Evolutionary conservation across 1,140 invertebrate species (phyloP).

Genomic region (Asobara japonica): DNA sequence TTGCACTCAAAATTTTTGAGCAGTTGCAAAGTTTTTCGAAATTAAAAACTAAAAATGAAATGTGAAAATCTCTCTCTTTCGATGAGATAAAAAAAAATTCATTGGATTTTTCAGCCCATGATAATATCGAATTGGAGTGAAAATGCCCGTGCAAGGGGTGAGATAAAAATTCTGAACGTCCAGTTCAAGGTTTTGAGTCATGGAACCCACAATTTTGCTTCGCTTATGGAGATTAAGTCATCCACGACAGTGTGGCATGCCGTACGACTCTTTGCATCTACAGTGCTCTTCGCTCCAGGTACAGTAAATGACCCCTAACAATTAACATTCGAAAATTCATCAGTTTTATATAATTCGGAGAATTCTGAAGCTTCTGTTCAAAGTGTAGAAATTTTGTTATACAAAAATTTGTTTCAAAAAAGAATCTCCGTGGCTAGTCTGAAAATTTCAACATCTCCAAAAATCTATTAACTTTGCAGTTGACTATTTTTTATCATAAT

Average conservation of each 20-base stretch:
- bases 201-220: constrained; percentile 50
- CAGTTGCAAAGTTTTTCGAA: constrained; percentile 6
- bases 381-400: too few relatives aligned
- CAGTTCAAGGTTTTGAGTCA: constrained; percentile 48
- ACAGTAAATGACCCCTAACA: too few relatives aligned
- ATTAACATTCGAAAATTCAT: too few relatives aligned
- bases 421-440: too few relatives aligned
- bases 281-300: constrained; percentile 56
- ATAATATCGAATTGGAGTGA: constrained; percentile 43
- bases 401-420: too few relatives aligned
- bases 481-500: too few relatives aligned
- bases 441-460: too few relatives aligned
- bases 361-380: too few relatives aligned
- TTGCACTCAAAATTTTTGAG: not conserved
- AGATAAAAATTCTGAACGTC: constrained; percentile 47
- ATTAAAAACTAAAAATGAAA: too few relatives aligned
- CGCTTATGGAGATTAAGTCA: constrained; percentile 55
- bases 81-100: constrained; percentile 12
- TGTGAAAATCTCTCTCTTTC: too few relatives aligned
- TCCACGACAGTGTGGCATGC: constrained; percentile 52
- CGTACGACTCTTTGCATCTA: constrained; percentile 58
- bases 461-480: too few relatives aligned
- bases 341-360: too few relatives aligned
- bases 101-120: constrained; percentile 45
- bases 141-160: constrained; percentile 39